Percentiles rank a stretch among this genome's conserved stretches.
phyloP scores from a whole-genome alignment of 2,113 vertebrate species.

The Drymodes brunneopygia region DNA sequence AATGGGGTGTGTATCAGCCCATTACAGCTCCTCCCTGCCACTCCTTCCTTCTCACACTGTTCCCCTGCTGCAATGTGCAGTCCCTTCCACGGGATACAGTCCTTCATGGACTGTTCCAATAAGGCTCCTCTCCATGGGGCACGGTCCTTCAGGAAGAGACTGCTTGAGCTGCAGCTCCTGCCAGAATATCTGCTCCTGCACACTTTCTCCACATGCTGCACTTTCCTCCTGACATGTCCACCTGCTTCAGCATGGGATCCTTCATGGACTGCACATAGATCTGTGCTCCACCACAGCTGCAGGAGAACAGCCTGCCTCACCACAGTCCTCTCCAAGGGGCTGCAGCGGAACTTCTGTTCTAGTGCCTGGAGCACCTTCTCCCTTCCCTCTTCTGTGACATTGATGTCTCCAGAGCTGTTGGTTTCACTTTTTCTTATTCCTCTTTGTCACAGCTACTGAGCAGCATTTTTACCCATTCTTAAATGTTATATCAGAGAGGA shows the following conservation, averaged over 20 bases:
- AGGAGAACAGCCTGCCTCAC: neutral
- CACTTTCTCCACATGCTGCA: neutral
- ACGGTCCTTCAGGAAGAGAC: neutral
- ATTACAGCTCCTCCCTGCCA: neutral
- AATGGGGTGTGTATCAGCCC: neutral
- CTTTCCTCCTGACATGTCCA: neutral
- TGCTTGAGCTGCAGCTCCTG: neutral
- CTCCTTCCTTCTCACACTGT: neutral
- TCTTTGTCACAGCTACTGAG: neutral
- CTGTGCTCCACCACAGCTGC: neutral
- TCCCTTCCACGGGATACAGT: neutral
- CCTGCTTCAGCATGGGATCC: neutral
- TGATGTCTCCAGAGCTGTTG: neutral
- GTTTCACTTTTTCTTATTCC: neutral
- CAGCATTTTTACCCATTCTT: neutral
- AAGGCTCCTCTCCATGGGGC: neutral
- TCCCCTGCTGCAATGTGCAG: neutral
- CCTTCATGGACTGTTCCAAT: neutral
- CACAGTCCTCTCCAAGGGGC: neutral
- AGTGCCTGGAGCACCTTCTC: neutral
- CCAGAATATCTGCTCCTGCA: neutral
- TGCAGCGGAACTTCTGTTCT: neutral
- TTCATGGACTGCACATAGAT: fast-evolving
- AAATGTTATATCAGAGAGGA: neutral
- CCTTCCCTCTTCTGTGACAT: neutral